Percentiles rank a stretch among this genome's conserved stretches.
Conservation (phyloP, 1,140 invertebrate genomes). For the Mercenaria mercenaria region DNA sequence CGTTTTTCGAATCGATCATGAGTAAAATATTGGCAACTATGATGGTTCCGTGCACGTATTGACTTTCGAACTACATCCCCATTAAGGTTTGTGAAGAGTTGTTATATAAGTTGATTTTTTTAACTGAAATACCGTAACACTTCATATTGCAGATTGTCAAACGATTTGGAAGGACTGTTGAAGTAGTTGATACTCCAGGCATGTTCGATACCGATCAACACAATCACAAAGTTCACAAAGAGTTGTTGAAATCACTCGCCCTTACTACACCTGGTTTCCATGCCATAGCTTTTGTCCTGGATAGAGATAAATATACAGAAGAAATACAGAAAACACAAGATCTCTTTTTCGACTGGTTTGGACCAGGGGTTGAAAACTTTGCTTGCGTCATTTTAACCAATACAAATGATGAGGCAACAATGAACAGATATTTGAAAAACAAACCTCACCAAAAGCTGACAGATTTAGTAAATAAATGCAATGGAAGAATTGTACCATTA, state of each 20-base stretch:
- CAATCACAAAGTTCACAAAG: neutral
- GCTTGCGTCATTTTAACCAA: slow-evolving; percentile 41
- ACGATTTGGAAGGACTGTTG: neutral
- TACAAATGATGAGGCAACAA: neutral
- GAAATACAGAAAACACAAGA: slow-evolving; percentile 37
- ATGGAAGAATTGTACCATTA: neutral
- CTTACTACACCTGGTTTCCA: slow-evolving; percentile 42
- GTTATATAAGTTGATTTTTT: too few relatives aligned
- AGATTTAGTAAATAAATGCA: slow-evolving; percentile 7
- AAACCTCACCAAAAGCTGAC: neutral
- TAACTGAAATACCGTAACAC: too few relatives aligned
- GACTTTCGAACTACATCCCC: too few relatives aligned
- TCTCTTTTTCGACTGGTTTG: slow-evolving; percentile 51
- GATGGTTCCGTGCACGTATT: too few relatives aligned
- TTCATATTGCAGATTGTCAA: neutral
- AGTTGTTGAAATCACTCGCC: neutral
- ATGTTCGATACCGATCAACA: slow-evolving; percentile 35
- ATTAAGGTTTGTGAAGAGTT: too few relatives aligned
- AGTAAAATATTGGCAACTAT: too few relatives aligned
- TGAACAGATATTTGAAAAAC: neutral
- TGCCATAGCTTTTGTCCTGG: slow-evolving; percentile 28
- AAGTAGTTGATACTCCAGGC: slow-evolving; percentile 51
- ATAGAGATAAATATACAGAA: slow-evolving; percentile 12
- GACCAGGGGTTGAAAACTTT: slow-evolving; percentile 23
- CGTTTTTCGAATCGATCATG: too few relatives aligned